Evolutionary conservation across 1,140 invertebrate species (phyloP), one percentile per base, ranked within the genome.

Genomic region (Oscheius sp.): DNA sequence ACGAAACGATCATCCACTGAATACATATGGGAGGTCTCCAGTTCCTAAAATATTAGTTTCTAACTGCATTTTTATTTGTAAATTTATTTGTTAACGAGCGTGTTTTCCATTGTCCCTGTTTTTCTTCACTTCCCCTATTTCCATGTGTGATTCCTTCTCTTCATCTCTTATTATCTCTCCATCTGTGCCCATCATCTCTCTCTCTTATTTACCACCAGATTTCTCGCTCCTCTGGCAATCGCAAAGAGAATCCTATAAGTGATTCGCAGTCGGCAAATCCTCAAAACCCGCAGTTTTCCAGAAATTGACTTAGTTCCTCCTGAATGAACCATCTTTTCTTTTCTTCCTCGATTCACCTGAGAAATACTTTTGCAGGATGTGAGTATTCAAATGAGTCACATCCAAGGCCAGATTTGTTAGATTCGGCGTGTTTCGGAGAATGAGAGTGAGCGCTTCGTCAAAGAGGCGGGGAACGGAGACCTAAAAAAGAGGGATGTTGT

Each of bases 171-270:
- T n/a, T n/a, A n/a, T n/a, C n/a, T n/a, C n/a, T n/a, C n/a, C n/a
- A n/a, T n/a, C n/a, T n/a, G n/a, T n/a, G n/a, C n/a, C n/a, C n/a
- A n/a, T n/a, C n/a, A n/a, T n/a, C n/a, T n/a, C n/a, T n/a, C n/a
- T n/a, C n/a, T n/a, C n/a, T n/a, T 13, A 49, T 61, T 59, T 66
- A 78, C 77, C 2, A 45, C 52, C 10, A 82, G 64, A 34, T 73
- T 78, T 10, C 58, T 61, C 18, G 78, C 81, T 36, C 79, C 74
- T n/a, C 80, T 55, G 15, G 81, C 81, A 73, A 82, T 82, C 26
- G 81, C 78, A 69, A 82, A 82, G 10, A 82, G 58, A 18, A 76
- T 80, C 28, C 81, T 46, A 45, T 84, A 83, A 1, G 82, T 79
- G 36, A 82, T 79, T 29, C 82, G 36, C 31, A 82, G 59, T 26